These are phyloP conservation scores for Drymonia ruficornis DNA, from an alignment of 2,888 invertebrate genomes.

Conservation along the genomic window DNA sequence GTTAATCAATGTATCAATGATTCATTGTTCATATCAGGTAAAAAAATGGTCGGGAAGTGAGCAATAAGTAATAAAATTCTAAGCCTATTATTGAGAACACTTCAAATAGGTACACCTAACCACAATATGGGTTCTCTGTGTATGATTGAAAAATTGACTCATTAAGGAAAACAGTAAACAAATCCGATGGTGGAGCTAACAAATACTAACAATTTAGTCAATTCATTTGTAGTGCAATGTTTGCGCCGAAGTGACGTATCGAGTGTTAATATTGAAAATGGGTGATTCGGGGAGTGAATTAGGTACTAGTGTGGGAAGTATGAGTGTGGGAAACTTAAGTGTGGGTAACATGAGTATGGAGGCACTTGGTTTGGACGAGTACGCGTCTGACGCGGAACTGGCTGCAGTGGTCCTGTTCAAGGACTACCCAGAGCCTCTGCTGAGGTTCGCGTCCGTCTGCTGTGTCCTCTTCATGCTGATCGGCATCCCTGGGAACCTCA, in stretches of 20 bases:
- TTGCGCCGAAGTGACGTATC: slow-evolving; percentile 39
- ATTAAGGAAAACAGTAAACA: slow-evolving; percentile 66
- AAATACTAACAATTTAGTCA: slow-evolving; percentile 38
- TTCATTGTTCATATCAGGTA: slow-evolving; percentile 22
- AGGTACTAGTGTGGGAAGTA: slow-evolving; percentile 9
- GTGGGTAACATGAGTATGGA: slow-evolving; percentile 24
- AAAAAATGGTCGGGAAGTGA: slow-evolving; percentile 11
- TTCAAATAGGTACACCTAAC: slow-evolving; percentile 6
- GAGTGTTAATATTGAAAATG: slow-evolving; percentile 21
- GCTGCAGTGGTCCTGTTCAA: slow-evolving; percentile 83
- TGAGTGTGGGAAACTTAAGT: slow-evolving; percentile 18
- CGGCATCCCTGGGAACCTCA: slow-evolving; percentile 91
- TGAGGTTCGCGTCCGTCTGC: slow-evolving; percentile 88
- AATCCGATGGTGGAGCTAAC: slow-evolving; percentile 40
- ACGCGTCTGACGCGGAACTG: slow-evolving; percentile 55
- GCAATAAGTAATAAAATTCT: slow-evolving; percentile 9
- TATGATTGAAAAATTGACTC: slow-evolving; percentile 58
- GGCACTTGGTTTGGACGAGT: slow-evolving; percentile 43
- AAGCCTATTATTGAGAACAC: not conserved
- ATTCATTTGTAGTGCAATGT: slow-evolving; percentile 60
- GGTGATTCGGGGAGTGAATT: slow-evolving; percentile 14
- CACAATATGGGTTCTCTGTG: slow-evolving; percentile 16
- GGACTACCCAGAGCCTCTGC: slow-evolving; percentile 87
- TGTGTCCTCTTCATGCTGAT: slow-evolving; percentile 90
- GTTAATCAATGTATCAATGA: slow-evolving; percentile 23